phyloP scores from a whole-genome alignment of 1,140 invertebrate genomes.

The Physella acuta region DNA sequence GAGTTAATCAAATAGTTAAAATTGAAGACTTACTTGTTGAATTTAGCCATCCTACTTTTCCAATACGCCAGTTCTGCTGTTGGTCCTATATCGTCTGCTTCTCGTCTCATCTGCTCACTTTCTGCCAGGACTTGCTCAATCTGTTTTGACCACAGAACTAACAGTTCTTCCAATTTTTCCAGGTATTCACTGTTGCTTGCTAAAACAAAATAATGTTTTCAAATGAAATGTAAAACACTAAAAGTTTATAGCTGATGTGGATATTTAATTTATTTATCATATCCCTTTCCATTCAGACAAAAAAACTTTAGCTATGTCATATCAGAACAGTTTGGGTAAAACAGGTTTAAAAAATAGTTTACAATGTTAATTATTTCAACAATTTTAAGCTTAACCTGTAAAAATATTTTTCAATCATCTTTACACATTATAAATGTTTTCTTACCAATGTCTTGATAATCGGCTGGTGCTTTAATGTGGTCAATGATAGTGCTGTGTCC shows the following conservation, averaged over 20 bases:
- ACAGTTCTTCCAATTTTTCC: slow-evolving; percentile 56
- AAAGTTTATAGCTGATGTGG: too few species aligned
- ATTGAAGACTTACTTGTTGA: slow-evolving; percentile 66
- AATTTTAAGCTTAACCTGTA: too few species aligned
- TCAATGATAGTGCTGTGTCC: slow-evolving; percentile 49
- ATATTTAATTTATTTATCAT: too few species aligned
- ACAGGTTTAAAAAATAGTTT: too few species aligned
- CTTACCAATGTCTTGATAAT: slow-evolving; percentile 57
- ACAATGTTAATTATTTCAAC: too few species aligned
- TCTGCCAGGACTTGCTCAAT: slow-evolving; percentile 60
- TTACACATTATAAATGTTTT: background rate
- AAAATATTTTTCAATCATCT: background rate
- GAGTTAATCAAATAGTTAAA: background rate
- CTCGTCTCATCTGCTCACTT: slow-evolving; percentile 77
- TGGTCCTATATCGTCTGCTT: slow-evolving; percentile 88
- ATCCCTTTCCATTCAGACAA: too few species aligned
- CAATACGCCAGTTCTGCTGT: slow-evolving; percentile 93
- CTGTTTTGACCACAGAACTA: slow-evolving; percentile 57
- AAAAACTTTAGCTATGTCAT: too few species aligned
- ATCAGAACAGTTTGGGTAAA: too few species aligned
- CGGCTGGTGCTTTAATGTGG: slow-evolving; percentile 50
- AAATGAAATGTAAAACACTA: too few species aligned
- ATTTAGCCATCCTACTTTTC: slow-evolving; percentile 90
- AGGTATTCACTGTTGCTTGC: slow-evolving; percentile 55
- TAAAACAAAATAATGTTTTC: slow-evolving; percentile 67